phyloP scores from a whole-genome alignment of 1,140 invertebrate species.

The Halyomorpha halys region DNA sequence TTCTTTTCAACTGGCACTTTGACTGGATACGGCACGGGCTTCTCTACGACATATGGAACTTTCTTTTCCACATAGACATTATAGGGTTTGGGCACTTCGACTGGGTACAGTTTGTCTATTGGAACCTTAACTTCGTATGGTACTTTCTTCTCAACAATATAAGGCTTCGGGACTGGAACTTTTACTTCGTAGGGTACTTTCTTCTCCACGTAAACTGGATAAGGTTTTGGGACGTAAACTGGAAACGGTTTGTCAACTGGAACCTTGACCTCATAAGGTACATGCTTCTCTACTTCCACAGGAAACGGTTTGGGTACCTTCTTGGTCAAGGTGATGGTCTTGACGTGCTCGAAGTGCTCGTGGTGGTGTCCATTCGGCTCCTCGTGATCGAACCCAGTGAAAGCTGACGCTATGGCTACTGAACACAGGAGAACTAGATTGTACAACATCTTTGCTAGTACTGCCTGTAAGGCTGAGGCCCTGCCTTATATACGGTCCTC shows the following conservation, averaged over 20 bases:
- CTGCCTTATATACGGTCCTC: no score
- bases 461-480: no score
- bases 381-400: neutral
- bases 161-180: slow-evolving; percentile 38
- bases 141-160: slow-evolving; percentile 28
- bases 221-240: slow-evolving; percentile 33
- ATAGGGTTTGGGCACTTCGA: slow-evolving; percentile 49
- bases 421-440: no score
- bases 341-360: slow-evolving; percentile 16
- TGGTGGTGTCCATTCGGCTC: neutral
- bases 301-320: slow-evolving; percentile 51
- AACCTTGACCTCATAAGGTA: slow-evolving; percentile 44
- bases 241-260: slow-evolving; percentile 31
- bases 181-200: slow-evolving; percentile 43
- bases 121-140: slow-evolving; percentile 28
- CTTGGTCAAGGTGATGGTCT: slow-evolving; percentile 21
- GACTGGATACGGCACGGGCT: slow-evolving; percentile 47
- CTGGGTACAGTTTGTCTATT: slow-evolving; percentile 41
- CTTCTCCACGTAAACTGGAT: slow-evolving; percentile 35
- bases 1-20: slow-evolving; percentile 49
- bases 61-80: slow-evolving; percentile 52
- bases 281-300: slow-evolving; percentile 37
- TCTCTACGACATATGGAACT: slow-evolving; percentile 43
- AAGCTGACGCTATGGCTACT: no score
- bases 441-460: no score